Evolutionary conservation across 2,888 invertebrate genomes (phyloP).

Genomic region (Trisateles emortualis): DNA sequence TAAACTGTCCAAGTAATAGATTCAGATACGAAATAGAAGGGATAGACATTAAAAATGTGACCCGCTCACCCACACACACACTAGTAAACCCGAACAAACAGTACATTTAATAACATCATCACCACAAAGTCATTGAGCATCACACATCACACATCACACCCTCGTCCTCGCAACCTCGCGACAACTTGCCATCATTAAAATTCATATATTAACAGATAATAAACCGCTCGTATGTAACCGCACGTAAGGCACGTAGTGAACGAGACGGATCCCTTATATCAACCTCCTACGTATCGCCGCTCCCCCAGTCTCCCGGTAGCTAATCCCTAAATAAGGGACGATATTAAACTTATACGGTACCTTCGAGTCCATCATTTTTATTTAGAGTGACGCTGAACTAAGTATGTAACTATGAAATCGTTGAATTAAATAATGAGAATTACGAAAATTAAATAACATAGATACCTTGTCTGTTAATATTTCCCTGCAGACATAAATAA

Average conservation of each 20-base stretch:
- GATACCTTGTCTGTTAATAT: too few species aligned
- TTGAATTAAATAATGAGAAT: background rate
- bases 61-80: too few species aligned
- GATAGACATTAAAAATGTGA: too few species aligned
- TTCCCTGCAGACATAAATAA: too few species aligned
- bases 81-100: too few species aligned
- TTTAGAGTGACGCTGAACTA: background rate
- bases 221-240: slow-evolving; percentile 20
- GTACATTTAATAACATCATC: background rate
- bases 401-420: background rate
- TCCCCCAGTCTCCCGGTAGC: slow-evolving; percentile 8
- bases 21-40: too few species aligned
- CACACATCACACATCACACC: background rate
- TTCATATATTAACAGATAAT: slow-evolving; percentile 43
- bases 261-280: slow-evolving; percentile 1
- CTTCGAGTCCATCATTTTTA: background rate
- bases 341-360: slow-evolving; percentile 41
- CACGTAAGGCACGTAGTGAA: slow-evolving; percentile 12
- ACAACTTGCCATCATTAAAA: slow-evolving; percentile 30
- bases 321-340: slow-evolving; percentile 47
- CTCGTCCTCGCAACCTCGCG: too few species aligned
- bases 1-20: too few species aligned
- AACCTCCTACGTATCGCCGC: slow-evolving; percentile 8
- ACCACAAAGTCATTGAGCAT: background rate
- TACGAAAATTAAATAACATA: too few species aligned